phyloP scores from a whole-genome alignment of 2,797 vertebrate genomes.

The Eulemur mongoz region DNA sequence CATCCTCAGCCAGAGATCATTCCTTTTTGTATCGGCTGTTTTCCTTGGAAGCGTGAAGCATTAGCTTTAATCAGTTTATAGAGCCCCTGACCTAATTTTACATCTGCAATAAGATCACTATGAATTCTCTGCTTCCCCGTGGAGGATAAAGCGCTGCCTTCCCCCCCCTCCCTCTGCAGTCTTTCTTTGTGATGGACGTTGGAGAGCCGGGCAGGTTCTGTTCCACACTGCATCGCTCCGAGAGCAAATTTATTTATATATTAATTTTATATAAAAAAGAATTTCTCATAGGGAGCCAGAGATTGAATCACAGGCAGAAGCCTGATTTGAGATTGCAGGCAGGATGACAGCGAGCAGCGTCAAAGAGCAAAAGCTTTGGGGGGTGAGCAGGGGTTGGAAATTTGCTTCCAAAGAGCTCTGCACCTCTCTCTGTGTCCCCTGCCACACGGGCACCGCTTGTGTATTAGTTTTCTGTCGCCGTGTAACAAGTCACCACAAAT shows the following conservation, averaged over 20 bases:
- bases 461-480: background rate
- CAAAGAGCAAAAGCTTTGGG: background rate
- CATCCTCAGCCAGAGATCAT: background rate
- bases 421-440: rapidly evolving
- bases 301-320: slow-evolving; percentile 71
- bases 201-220: slow-evolving; percentile 43
- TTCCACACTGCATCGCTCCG: slow-evolving; percentile 44
- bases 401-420: background rate
- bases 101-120: slow-evolving; percentile 63
- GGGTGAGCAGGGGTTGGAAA: background rate
- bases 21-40: slow-evolving; percentile 33
- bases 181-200: slow-evolving; percentile 24
- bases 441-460: background rate
- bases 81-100: slow-evolving; percentile 66
- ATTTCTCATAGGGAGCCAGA: slow-evolving; percentile 67
- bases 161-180: background rate
- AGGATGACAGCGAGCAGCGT: background rate
- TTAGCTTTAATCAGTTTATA: slow-evolving; percentile 43
- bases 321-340: slow-evolving; percentile 63
- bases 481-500: background rate
- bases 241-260: slow-evolving; percentile 76
- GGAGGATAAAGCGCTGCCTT: slow-evolving; percentile 60
- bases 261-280: slow-evolving; percentile 75
- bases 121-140: slow-evolving; percentile 15
- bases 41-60: slow-evolving; percentile 49